Evolutionary conservation across 2,888 invertebrate genomes (phyloP).

Genomic region (Agrilus biguttatus): DNA sequence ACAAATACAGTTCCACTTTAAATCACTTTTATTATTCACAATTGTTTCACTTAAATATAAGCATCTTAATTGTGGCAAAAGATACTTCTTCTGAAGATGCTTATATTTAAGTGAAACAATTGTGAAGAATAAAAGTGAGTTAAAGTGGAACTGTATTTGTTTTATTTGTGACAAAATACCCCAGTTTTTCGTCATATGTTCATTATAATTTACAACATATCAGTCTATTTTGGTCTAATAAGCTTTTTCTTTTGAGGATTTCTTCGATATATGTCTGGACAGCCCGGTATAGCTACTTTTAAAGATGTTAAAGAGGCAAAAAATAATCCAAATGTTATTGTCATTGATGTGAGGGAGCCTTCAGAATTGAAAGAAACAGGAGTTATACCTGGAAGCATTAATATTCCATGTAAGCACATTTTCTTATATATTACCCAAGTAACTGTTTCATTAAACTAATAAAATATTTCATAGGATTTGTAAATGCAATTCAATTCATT

Average conservation of each 20-base stretch:
- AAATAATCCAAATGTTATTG: conserved; percentile 33
- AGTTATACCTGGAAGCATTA: conserved; percentile 55
- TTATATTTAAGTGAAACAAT: no score
- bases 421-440: background rate
- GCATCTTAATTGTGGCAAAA: no score
- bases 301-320: conserved; percentile 35
- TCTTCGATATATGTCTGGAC: background rate
- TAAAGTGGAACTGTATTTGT: no score
- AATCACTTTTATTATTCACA: no score
- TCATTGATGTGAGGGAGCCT: conserved; percentile 68
- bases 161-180: no score
- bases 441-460: background rate
- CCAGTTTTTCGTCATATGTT: no score
- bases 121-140: no score
- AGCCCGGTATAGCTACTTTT: conserved; percentile 16
- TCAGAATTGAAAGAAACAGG: conserved; percentile 55
- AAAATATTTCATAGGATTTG: background rate
- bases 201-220: no score
- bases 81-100: no score
- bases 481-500: background rate
- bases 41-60: no score
- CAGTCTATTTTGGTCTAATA: no score
- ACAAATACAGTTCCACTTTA: no score
- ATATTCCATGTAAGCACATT: conserved; percentile 53
- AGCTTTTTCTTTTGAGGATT: background rate